Evolutionary conservation across 53 echinoderm and acorn worm genomes (phyloP), one percentile per base, ranked within the genome.

Genomic region (Holothuria leucospilota): DNA sequence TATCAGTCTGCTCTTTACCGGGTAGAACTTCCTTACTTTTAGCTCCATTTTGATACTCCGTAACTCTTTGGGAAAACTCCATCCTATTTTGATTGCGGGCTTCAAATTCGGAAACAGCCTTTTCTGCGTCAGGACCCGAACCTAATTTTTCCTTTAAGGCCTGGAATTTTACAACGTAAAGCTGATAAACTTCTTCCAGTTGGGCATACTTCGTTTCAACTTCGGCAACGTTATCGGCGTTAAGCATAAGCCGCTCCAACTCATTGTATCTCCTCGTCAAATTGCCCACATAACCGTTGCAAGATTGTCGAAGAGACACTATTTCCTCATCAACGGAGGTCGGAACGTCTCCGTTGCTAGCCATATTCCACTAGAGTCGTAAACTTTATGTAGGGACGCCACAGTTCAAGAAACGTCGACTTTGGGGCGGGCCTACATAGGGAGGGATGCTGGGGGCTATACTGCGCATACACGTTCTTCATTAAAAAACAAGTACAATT

Each of bases 211-310:
- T 71, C 20, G 28, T 26, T 34, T 71, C 34, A 26, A 71, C 72
- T 30, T 21, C 28, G 20, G 8, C 72, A 26, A 29, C 20, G 26
- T 71, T 71, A 21, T 71, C 72, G 38, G 28, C 21, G 38, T 71
- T 34, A 26, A 71, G 29, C 28, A 71, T 29, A 21, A 71, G 38
- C 28, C 20, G 2, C 72, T 71, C 72, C 28, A 71, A 10, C 10
- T 71, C 72, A 21, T 71, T 71, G 39, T 71, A 34, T 12, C 38
- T 71, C 72, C 38, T 71, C 38, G 72, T 29, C 20, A 71, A 40
- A 34, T 71, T 71, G 28, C 72, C 72, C 39, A 71, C 20, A 34
- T 71, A 34, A 29, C 72, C 39, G 27, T 29, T 2, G 38, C 72
- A 71, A 26, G 72, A 71, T 4, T 40, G 72, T 26, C 38, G 28